Percentiles rank a stretch among this genome's conserved stretches.
Evolutionary conservation across 2,797 vertebrate genomes (phyloP).

Genomic region (Knipowitschia caucasica): DNA sequence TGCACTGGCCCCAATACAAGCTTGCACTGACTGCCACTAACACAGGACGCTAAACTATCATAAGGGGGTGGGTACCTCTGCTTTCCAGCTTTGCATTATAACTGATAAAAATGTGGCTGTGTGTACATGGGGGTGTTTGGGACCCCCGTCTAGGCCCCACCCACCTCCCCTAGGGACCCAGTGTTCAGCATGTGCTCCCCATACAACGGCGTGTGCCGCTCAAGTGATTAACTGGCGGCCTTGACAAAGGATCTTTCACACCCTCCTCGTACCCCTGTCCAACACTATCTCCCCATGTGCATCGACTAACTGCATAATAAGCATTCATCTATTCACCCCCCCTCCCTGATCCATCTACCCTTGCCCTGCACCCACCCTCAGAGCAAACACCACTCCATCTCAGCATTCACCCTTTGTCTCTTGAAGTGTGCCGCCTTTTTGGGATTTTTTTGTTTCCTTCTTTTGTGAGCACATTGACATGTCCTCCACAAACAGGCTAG

Average conservation of each 20-base stretch:
- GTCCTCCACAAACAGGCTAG: conserved; percentile 61
- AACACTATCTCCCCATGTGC: conserved; percentile 52
- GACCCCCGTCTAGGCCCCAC: conserved; percentile 37
- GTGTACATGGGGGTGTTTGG: conserved; percentile 13
- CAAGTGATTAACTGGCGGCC: conserved; percentile 81
- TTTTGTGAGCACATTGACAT: conserved; percentile 58
- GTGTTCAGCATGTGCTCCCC: conserved; percentile 72
- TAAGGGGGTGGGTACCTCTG: conserved; percentile 64
- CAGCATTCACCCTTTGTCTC: conserved; percentile 71
- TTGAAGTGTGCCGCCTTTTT: conserved; percentile 70
- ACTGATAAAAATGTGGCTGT: conserved; percentile 75
- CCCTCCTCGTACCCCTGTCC: conserved; percentile 26
- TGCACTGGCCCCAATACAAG: conserved; percentile 59
- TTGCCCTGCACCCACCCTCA: conserved; percentile 72
- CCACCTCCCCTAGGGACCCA: conserved; percentile 54
- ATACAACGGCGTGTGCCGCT: conserved; percentile 78
- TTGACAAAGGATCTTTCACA: conserved; percentile 73
- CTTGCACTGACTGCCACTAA: conserved; percentile 39
- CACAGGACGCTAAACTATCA: conserved; percentile 60
- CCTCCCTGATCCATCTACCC: conserved; percentile 40
- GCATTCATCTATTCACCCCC: conserved; percentile 48
- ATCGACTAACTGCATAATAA: conserved; percentile 66
- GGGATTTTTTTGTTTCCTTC: conserved; percentile 59
- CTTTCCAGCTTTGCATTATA: conserved; percentile 72
- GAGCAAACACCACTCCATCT: conserved; percentile 70